These are phyloP conservation scores for Onychorhynchus coronatus DNA, from an alignment of 2,113 vertebrate species.

Conservation along the genomic window DNA sequence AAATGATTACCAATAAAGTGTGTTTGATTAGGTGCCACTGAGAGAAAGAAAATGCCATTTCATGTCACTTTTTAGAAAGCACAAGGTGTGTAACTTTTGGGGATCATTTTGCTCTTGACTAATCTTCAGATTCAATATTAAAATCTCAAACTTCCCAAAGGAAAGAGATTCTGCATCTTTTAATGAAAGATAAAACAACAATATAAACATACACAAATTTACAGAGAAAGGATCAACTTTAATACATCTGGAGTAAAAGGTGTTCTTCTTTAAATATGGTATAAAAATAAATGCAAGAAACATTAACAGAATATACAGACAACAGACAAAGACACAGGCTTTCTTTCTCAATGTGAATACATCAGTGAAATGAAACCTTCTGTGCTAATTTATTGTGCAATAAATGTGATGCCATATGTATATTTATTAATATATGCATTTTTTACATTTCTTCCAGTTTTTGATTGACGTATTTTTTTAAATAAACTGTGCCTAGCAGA, in stretches of 20 bases:
- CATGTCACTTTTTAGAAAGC: conserved; percentile 46
- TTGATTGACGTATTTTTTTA: conserved; percentile 74
- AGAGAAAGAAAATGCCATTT: conserved; percentile 66
- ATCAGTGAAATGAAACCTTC: conserved; percentile 84
- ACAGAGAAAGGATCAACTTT: conserved; percentile 90
- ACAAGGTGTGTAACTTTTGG: neutral
- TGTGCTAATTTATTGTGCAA: conserved; percentile 87
- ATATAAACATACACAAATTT: conserved; percentile 85
- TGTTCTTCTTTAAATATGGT: conserved; percentile 94
- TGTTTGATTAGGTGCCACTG: conserved; percentile 47
- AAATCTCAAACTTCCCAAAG: conserved; percentile 70
- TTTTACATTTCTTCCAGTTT: conserved; percentile 81
- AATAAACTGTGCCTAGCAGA: conserved; percentile 76
- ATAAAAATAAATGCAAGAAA: conserved; percentile 98
- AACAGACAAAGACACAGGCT: conserved; percentile 78
- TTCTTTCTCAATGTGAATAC: conserved; percentile 81
- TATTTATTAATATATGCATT: conserved; percentile 77
- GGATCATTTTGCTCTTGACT: conserved; percentile 17
- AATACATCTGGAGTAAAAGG: conserved; percentile 94
- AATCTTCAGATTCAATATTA: conserved; percentile 24
- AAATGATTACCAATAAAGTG: conserved; percentile 22
- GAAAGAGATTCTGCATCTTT: conserved; percentile 79
- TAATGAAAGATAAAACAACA: conserved; percentile 85
- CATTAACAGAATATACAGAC: conserved; percentile 87
- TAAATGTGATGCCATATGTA: conserved; percentile 84